Conservation (phyloP, 2,113 vertebrate genomes). For the Mionectes macconnelli region DNA sequence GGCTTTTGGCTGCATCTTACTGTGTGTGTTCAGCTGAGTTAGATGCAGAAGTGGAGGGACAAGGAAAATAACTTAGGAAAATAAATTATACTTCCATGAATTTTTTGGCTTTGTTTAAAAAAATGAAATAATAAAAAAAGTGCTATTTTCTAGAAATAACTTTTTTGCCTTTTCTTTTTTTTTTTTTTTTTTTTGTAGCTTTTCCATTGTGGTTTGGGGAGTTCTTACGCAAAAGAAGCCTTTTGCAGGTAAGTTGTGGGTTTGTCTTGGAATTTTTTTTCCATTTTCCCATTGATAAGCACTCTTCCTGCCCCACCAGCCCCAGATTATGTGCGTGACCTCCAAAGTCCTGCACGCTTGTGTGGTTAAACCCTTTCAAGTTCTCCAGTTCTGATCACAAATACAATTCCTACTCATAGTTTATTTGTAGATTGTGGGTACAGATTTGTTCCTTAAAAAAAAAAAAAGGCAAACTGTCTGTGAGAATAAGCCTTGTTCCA, state of each 20-base stretch:
- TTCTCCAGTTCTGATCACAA: neutral
- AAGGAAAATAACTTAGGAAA: neutral
- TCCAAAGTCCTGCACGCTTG: neutral
- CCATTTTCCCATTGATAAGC: neutral
- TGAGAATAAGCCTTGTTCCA: conserved; percentile 10
- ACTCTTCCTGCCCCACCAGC: fast-evolving
- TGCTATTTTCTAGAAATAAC: neutral
- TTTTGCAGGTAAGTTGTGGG: conserved; percentile 84
- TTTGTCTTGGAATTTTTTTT: neutral
- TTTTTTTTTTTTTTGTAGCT: conserved; percentile 71
- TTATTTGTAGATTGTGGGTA: conserved; percentile 6
- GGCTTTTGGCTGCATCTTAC: neutral
- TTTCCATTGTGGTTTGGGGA: conserved; percentile 95
- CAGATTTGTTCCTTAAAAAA: neutral
- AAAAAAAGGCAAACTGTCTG: neutral
- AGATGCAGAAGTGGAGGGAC: neutral
- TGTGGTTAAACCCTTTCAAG: neutral
- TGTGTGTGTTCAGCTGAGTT: neutral
- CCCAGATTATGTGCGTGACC: neutral
- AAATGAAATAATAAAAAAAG: neutral
- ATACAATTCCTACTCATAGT: neutral
- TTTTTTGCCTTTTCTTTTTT: neutral
- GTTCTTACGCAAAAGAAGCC: conserved; percentile 96
- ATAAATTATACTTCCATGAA: neutral
- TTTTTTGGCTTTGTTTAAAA: neutral